These are phyloP conservation scores for Epizoanthus rinbou DNA, from an alignment of 92 coral and sea anemone genomes.

Conservation along the genomic window DNA sequence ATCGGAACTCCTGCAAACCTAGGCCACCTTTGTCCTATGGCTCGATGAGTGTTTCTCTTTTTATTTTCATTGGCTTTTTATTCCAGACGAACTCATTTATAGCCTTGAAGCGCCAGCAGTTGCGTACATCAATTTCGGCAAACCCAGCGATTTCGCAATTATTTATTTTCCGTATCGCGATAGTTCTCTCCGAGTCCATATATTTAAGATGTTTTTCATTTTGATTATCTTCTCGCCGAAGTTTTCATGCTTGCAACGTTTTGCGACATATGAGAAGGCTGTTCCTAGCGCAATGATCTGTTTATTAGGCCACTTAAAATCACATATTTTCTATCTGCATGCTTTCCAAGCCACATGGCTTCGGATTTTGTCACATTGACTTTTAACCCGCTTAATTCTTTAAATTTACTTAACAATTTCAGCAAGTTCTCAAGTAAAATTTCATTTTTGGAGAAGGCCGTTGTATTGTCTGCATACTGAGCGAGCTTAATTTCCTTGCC, in stretches of 20 bases:
- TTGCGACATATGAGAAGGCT: background rate
- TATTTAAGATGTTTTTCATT: background rate
- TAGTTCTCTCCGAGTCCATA: background rate
- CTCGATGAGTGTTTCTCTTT: no score
- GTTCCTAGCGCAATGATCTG: background rate
- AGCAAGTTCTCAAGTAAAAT: no score
- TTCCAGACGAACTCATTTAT: no score
- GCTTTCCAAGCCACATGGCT: slow-evolving; percentile 29
- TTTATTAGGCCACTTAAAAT: background rate
- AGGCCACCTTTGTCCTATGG: no score
- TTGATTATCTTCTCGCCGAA: background rate
- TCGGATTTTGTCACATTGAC: slow-evolving; percentile 6
- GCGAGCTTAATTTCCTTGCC: no score
- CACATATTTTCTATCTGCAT: background rate
- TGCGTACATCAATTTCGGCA: no score
- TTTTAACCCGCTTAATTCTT: slow-evolving; percentile 24
- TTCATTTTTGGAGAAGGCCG: no score
- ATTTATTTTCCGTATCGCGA: background rate
- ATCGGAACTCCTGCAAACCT: no score
- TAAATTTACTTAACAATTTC: background rate
- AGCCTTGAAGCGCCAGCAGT: no score
- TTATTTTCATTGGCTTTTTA: no score
- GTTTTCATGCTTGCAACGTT: background rate
- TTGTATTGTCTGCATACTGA: no score
- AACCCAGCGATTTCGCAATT: no score